Percentiles rank a stretch among this genome's conserved stretches.
Evolutionary conservation across 2,888 invertebrate genomes (phyloP).

Genomic region (Tipula unca): DNA sequence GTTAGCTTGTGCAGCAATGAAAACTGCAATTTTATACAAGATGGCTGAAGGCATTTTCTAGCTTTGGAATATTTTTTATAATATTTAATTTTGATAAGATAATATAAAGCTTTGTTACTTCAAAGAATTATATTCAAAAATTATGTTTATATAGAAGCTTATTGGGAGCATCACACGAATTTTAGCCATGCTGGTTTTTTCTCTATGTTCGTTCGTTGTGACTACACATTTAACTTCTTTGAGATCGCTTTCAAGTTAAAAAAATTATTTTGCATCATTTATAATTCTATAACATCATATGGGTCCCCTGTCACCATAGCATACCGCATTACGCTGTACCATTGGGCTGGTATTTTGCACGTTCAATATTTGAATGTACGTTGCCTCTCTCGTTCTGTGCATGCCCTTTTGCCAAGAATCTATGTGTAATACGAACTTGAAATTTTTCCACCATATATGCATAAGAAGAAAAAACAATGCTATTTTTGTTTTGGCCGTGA

Average conservation of each 20-base stretch:
- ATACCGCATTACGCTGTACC: too few species aligned
- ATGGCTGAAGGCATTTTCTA: too few species aligned
- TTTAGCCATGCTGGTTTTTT: too few species aligned
- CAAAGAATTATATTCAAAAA: too few species aligned
- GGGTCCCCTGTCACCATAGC: background rate
- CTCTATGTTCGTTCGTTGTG: background rate
- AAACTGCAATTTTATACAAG: too few species aligned
- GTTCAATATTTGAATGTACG: background rate
- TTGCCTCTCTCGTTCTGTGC: background rate
- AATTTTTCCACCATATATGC: background rate
- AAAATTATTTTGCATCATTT: background rate
- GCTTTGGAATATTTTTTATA: too few species aligned
- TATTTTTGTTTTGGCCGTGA: too few species aligned
- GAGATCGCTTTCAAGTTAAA: background rate
- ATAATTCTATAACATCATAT: background rate
- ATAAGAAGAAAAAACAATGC: background rate
- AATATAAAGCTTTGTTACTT: too few species aligned
- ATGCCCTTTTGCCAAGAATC: background rate
- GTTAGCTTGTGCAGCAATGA: too few species aligned
- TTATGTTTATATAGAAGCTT: too few species aligned
- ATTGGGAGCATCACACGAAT: too few species aligned
- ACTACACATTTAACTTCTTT: background rate
- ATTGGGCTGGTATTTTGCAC: background rate
- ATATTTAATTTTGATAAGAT: too few species aligned
- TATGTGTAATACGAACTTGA: background rate